Percentiles rank a stretch among this genome's conserved stretches.
phyloP scores from a whole-genome alignment of 2,888 invertebrate species.

The Nomada ferruginata region DNA sequence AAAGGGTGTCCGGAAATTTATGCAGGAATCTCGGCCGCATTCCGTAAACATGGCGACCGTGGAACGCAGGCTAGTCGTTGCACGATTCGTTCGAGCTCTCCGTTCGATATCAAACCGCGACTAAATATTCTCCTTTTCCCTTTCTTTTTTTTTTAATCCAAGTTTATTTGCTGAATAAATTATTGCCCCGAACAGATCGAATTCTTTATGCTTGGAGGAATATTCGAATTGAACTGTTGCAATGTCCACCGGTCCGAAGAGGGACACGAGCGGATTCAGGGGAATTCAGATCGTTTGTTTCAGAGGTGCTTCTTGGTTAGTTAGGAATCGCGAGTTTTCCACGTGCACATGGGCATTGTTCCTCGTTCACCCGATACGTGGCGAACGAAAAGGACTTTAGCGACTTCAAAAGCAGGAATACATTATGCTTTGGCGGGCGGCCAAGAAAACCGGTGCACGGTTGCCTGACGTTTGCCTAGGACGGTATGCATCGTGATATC shows the following conservation, averaged over 20 bases:
- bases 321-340: background rate
- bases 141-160: background rate
- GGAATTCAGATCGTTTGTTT: too few relatives aligned
- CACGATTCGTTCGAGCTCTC: background rate
- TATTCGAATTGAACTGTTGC: too few relatives aligned
- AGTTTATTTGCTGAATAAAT: too few relatives aligned
- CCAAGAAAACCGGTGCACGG: slow-evolving; percentile 73
- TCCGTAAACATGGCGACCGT: slow-evolving; percentile 53
- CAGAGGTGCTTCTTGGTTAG: background rate
- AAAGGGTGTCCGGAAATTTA: slow-evolving; percentile 29
- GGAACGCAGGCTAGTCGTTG: slow-evolving; percentile 28
- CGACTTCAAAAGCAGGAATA: slow-evolving; percentile 74
- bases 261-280: too few relatives aligned
- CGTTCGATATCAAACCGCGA: background rate
- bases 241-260: too few relatives aligned
- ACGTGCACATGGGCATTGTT: background rate
- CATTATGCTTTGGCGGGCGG: slow-evolving; percentile 72
- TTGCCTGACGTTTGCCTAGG: slow-evolving; percentile 48
- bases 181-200: too few relatives aligned
- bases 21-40: slow-evolving; percentile 46
- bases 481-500: slow-evolving; percentile 5
- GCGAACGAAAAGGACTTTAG: slow-evolving; percentile 41
- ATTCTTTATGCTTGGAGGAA: too few relatives aligned
- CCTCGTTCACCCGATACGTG: slow-evolving; percentile 30
- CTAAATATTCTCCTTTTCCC: background rate